Percentiles rank a stretch among this genome's conserved stretches.
Conservation (phyloP, 2,113 vertebrate genomes). For the Crotalus helleri region DNA sequence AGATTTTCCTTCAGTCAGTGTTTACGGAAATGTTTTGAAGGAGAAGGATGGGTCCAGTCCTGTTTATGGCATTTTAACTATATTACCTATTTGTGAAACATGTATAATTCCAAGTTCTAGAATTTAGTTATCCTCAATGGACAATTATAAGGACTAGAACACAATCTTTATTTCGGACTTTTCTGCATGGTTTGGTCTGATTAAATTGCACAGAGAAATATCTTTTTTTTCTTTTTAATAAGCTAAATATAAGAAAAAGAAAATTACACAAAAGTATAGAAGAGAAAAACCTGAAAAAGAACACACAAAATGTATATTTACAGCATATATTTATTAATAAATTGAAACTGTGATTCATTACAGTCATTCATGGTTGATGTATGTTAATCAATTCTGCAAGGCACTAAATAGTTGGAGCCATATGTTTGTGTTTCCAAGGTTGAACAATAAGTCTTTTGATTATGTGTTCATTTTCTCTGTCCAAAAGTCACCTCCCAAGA, state of each 20-base stretch:
- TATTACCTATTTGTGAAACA: too few relatives aligned
- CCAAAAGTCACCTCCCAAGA: neutral
- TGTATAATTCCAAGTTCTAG: neutral
- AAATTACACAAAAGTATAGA: neutral
- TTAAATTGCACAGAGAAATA: neutral
- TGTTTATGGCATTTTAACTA: too few relatives aligned
- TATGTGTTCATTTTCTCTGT: neutral
- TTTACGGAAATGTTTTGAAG: too few relatives aligned
- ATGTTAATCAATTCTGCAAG: neutral
- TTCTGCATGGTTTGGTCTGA: neutral
- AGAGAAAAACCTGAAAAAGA: neutral
- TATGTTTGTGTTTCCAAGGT: neutral
- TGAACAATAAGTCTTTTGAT: neutral
- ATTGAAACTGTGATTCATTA: neutral
- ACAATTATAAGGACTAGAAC: neutral
- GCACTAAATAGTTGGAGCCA: neutral
- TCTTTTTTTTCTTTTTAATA: neutral
- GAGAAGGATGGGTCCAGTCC: too few relatives aligned
- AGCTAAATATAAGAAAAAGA: neutral
- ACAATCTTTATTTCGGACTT: neutral
- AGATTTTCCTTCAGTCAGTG: too few relatives aligned
- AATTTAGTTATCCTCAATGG: neutral
- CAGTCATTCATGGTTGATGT: neutral
- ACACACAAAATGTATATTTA: neutral
- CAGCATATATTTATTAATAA: neutral